Conservation (phyloP, 2,113 vertebrate species). For the Tupaia chinensis region DNA sequence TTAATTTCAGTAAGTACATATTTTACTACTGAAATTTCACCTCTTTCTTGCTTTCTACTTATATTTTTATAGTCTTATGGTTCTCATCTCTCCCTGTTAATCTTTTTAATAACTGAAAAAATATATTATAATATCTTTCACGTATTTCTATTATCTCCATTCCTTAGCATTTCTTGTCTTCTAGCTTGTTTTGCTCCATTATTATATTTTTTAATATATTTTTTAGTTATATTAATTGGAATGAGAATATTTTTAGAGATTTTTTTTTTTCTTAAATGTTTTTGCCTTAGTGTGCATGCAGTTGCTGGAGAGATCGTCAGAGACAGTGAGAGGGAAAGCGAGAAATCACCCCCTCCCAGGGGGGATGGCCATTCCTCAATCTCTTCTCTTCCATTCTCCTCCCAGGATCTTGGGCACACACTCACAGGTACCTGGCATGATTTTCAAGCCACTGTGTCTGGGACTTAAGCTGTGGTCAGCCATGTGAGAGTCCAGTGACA, state of each 20-base stretch:
- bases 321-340: no score
- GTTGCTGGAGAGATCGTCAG: no score
- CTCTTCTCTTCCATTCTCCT: no score
- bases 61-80: background rate
- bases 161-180: background rate
- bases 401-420: no score
- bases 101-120: constrained; percentile 3
- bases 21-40: background rate
- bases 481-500: no score
- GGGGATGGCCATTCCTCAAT: no score
- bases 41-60: background rate
- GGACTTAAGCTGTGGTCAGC: no score
- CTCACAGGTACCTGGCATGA: no score
- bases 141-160: background rate
- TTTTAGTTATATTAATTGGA: background rate
- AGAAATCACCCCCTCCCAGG: no score
- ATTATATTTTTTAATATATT: background rate
- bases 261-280: no score
- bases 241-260: background rate
- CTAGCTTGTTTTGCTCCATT: background rate
- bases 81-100: background rate
- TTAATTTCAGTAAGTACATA: background rate
- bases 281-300: no score
- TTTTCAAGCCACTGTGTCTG: no score
- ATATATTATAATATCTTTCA: background rate